Evolutionary conservation across 2,113 vertebrate species (phyloP).

Genomic region (Globicephala melas): DNA sequence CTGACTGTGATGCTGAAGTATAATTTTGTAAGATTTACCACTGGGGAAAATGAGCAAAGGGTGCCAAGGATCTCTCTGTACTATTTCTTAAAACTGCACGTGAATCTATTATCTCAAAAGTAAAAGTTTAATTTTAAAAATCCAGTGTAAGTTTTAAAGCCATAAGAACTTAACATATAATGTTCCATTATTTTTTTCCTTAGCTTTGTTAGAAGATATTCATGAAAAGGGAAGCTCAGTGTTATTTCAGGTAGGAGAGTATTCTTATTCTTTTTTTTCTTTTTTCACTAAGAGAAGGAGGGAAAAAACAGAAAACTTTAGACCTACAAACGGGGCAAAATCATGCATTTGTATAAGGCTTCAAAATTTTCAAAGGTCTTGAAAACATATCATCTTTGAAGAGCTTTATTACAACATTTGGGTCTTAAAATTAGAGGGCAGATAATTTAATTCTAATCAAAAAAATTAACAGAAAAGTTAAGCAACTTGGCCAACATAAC

Average conservation of each 20-base stretch:
- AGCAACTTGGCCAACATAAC: neutral
- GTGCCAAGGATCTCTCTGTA: neutral
- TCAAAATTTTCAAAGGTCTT: neutral
- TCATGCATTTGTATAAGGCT: neutral
- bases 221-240: neutral
- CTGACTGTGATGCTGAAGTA: neutral
- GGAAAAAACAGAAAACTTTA: neutral
- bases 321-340: neutral
- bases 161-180: neutral
- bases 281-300: neutral
- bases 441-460: neutral
- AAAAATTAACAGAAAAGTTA: neutral
- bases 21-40: neutral
- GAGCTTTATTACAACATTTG: neutral
- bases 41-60: neutral
- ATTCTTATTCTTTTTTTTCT: neutral
- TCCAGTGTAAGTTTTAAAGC: neutral
- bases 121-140: neutral
- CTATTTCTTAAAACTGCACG: neutral
- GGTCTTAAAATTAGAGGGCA: neutral
- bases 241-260: neutral
- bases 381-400: neutral
- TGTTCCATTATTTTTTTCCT: neutral
- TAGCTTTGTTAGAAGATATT: neutral
- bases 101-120: neutral